Conservation (phyloP, 1,140 invertebrate genomes). For the Pseudomyrmex pallidus region DNA sequence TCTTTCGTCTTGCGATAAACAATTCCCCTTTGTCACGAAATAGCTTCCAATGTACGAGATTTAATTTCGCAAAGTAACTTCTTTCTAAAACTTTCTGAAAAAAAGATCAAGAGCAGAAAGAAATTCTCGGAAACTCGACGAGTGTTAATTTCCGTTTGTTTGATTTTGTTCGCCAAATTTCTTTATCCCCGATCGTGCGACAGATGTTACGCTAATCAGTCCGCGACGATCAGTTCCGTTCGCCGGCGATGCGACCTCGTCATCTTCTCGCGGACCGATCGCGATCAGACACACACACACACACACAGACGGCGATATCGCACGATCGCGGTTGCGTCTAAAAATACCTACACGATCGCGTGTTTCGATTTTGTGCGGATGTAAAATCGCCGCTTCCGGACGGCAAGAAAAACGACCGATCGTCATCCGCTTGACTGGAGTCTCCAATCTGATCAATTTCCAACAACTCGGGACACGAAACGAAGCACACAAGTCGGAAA, state of each 20-base stretch:
- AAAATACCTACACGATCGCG: constrained; percentile 24
- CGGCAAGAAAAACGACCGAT: neutral
- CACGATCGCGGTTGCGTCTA: constrained; percentile 3
- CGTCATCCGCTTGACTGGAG: neutral
- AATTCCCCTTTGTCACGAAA: no score
- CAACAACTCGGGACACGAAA: neutral
- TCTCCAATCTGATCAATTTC: neutral
- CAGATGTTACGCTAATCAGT: neutral
- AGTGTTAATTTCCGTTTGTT: neutral
- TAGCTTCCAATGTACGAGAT: no score
- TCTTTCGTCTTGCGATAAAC: no score
- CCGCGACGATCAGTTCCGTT: neutral
- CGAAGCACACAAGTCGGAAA: neutral
- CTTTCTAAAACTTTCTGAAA: no score
- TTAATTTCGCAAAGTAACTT: no score
- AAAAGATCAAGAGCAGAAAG: no score
- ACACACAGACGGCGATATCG: neutral
- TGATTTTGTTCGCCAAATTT: neutral
- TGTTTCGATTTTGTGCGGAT: constrained; percentile 38
- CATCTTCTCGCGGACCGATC: no score
- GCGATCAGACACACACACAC: neutral
- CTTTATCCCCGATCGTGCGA: neutral
- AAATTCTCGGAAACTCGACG: no score
- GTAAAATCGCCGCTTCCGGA: constrained; percentile 6
- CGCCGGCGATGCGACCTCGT: neutral